These are phyloP conservation scores for Poecilia velifera DNA, from an alignment of 2,797 vertebrate genomes.

Conservation along the genomic window DNA sequence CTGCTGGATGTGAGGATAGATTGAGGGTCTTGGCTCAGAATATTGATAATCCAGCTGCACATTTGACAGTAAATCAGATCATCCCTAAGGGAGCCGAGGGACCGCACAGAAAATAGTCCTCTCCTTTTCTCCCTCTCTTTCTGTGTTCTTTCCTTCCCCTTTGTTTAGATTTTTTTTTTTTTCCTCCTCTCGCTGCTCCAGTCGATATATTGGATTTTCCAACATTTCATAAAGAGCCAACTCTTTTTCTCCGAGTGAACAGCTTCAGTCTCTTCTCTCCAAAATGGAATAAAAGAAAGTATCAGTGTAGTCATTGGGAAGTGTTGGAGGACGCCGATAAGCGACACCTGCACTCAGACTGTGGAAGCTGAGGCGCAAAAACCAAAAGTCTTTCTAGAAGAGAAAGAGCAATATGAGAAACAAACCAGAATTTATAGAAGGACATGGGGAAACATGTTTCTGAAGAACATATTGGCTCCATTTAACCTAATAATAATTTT, in stretches of 20 bases:
- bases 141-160: conserved; percentile 27
- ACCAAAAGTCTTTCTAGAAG: too few relatives aligned
- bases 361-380: neutral
- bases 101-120: conserved; percentile 61
- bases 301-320: neutral
- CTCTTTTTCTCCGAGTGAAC: neutral
- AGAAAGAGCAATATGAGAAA: neutral
- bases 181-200: conserved; percentile 3
- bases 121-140: conserved; percentile 36
- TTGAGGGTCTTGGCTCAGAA: conserved; percentile 66
- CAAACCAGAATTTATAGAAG: neutral
- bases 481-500: neutral
- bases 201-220: conserved; percentile 20
- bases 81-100: conserved; percentile 63
- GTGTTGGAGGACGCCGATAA: neutral
- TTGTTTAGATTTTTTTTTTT: conserved; percentile 31
- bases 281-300: neutral
- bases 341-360: neutral
- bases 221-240: conserved; percentile 14
- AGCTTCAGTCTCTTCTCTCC: neutral
- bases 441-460: neutral
- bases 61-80: conserved; percentile 77
- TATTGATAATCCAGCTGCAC: conserved; percentile 75
- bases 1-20: conserved; percentile 38
- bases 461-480: neutral